Percentiles rank a stretch among this genome's conserved stretches.
Conservation (phyloP, 2,888 invertebrate genomes). For the Tiliacea citrago region DNA sequence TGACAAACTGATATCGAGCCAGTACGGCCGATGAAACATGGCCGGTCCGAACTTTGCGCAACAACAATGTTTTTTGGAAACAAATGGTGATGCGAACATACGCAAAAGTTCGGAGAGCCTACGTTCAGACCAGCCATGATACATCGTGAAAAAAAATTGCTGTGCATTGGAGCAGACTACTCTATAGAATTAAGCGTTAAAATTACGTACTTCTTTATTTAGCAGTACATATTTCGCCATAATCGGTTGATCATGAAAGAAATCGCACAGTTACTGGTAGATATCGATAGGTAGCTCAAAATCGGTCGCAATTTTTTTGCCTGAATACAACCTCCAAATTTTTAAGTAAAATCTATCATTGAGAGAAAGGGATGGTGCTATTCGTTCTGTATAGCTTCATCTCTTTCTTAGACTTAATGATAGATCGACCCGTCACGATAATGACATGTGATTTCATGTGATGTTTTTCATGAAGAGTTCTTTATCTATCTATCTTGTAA, state of each 20-base stretch:
- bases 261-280: neutral
- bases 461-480: constrained; percentile 26
- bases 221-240: neutral
- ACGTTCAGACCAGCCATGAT: neutral
- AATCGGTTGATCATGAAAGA: neutral
- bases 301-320: neutral
- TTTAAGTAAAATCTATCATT: neutral
- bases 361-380: constrained; percentile 13
- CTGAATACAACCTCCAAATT: neutral
- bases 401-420: constrained; percentile 1
- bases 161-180: neutral
- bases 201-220: neutral
- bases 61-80: neutral
- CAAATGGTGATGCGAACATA: neutral
- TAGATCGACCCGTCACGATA: neutral
- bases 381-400: neutral
- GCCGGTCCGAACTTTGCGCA: neutral
- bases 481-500: constrained; percentile 36
- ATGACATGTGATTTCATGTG: neutral
- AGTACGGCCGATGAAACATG: neutral
- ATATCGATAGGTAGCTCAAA: neutral
- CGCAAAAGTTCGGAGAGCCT: neutral
- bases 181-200: neutral
- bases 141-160: neutral
- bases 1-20: neutral